phyloP scores from a whole-genome alignment of 2,888 invertebrate species.

The Drosophila multiciliata region DNA sequence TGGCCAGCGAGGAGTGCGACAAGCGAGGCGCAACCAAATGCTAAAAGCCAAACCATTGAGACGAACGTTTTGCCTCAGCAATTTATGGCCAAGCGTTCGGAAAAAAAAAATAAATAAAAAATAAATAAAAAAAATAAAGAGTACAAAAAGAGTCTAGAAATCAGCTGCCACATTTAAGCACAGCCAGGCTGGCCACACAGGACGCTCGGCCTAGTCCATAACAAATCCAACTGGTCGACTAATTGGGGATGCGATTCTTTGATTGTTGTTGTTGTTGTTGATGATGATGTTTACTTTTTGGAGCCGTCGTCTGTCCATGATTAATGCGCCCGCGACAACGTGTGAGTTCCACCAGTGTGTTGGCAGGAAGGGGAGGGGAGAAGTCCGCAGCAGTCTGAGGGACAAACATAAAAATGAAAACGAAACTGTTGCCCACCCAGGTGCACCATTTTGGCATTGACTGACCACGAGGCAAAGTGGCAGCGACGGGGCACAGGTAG shows the following conservation, averaged over 20 bases:
- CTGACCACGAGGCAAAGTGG: conserved; percentile 24
- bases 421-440: conserved; percentile 76
- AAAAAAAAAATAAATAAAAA: too few relatives aligned
- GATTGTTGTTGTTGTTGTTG: conserved; percentile 13
- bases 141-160: conserved; percentile 5
- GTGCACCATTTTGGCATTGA: conserved; percentile 55
- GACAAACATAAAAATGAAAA: conserved; percentile 73
- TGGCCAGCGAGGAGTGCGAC: conserved; percentile 73
- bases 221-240: conserved; percentile 50
- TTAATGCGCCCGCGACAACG: conserved; percentile 78
- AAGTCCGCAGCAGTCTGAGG: conserved; percentile 44
- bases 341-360: conserved; percentile 71
- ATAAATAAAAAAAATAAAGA: neutral
- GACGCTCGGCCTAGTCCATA: conserved; percentile 47
- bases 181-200: conserved; percentile 56
- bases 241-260: conserved; percentile 52
- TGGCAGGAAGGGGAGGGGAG: conserved; percentile 36
- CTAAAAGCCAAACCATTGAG: conserved; percentile 64
- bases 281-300: conserved; percentile 45
- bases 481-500: conserved; percentile 47
- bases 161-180: conserved; percentile 19
- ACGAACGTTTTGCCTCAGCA: conserved; percentile 74
- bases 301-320: conserved; percentile 57
- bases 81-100: conserved; percentile 62
- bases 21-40: conserved; percentile 79